Evolutionary conservation across 1,140 invertebrate genomes (phyloP), one percentile per base, ranked within the genome.

Genomic region (Atta texana): DNA sequence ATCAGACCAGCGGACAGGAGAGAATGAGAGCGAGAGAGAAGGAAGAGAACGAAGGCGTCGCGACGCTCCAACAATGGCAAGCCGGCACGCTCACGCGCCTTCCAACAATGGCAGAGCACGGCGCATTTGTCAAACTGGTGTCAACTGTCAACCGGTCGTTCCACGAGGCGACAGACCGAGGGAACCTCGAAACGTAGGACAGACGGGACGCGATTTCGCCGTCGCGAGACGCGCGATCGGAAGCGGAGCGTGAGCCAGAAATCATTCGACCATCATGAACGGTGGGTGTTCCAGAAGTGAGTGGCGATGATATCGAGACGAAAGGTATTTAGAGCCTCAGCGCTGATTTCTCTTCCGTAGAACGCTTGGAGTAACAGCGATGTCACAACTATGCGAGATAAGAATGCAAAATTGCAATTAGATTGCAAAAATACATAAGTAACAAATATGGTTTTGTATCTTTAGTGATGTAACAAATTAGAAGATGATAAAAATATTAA

Each of bases 111-210:
- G 92, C 82, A 91, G 57, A 92, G 92, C 90, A 86, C 91, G 88
- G 90, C 78, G 92, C 89, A 92, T 88, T 24, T 92, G 93, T 94
- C 93, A 94, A 94, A 93, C 91, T 85, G 91, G 92, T 94, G 94
- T 94, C 94, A 94, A 94, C 93, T 94, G 94, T 94, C 94, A 93
- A 94, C 92, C 91, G 92, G 88, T 89, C 93, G 88, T 92, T 93
- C 90, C 90, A 64, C 89, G 89, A 31, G 88, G 91, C 91, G 92
- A 72, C 90, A 92, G 92, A 94, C 90, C 92, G 91, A 91, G 86
- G 84, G 85, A 75, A 86, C 18, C 86, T 74, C 68, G 44, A 21
- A 72, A 44, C 57, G 63, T 34, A 80, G 82, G 63, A 63, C 34
- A 53, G 69, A 64, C 91, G 90, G 82, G 90, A 92, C 88, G 89